phyloP scores from a whole-genome alignment of 2,797 vertebrate species.

The Neopelma chrysocephalum region DNA sequence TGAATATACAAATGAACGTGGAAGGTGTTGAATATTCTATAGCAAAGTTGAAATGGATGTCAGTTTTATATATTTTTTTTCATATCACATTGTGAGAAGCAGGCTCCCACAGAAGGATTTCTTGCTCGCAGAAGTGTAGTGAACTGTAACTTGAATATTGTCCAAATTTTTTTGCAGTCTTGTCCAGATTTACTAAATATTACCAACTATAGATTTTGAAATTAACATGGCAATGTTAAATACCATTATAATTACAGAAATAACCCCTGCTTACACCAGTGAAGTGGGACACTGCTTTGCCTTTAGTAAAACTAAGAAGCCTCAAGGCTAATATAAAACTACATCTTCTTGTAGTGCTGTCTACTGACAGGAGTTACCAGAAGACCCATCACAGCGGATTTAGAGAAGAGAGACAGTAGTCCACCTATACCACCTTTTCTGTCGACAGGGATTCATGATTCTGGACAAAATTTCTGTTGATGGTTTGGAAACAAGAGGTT shows the following conservation, averaged over 20 bases:
- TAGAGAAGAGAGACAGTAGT: neutral
- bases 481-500: neutral
- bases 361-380: neutral
- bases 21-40: conserved; percentile 65
- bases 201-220: neutral
- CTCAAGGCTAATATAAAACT: neutral
- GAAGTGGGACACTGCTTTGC: neutral
- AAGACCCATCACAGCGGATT: neutral
- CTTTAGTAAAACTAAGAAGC: neutral
- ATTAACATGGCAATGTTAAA: neutral
- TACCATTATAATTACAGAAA: neutral
- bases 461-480: neutral
- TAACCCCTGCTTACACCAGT: neutral
- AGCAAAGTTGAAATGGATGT: conserved; percentile 20
- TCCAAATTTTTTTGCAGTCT: neutral
- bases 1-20: conserved; percentile 42
- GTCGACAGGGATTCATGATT: neutral
- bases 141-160: neutral
- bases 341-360: neutral
- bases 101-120: neutral
- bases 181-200: neutral
- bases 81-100: neutral
- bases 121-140: neutral
- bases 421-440: neutral
- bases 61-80: conserved; percentile 2